A percentile compares a stretch with the other conserved stretches of the same genome.
phyloP scores from a whole-genome alignment of 2,797 vertebrate species.

The Phrynocephalus guinanensis region DNA sequence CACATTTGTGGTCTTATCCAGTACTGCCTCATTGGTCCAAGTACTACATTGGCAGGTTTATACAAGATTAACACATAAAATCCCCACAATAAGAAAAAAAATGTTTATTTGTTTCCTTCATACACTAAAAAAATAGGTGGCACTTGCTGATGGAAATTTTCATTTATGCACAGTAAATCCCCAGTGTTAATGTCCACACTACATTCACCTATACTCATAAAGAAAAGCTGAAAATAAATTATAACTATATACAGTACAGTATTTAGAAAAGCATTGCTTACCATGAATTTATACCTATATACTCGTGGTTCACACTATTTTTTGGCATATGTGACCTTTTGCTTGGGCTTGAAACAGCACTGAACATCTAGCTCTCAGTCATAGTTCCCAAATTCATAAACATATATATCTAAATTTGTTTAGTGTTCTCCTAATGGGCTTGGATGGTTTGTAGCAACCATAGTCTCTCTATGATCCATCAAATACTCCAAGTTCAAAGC shows the following conservation, averaged over 20 bases:
- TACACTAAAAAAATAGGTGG: not conserved
- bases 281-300: constrained; percentile 2
- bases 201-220: not conserved
- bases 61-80: too few relatives aligned
- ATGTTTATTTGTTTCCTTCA: too few relatives aligned
- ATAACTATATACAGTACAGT: not conserved
- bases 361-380: constrained; percentile 10
- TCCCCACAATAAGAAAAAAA: too few relatives aligned
- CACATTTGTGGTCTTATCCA: not conserved
- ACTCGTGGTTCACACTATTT: not conserved
- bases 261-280: not conserved
- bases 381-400: not conserved
- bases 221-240: not conserved
- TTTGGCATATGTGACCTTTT: not conserved
- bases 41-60: too few relatives aligned
- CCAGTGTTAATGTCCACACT: not conserved
- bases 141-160: not conserved
- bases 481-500: constrained; percentile 31
- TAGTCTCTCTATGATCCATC: constrained; percentile 12
- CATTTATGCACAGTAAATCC: not conserved
- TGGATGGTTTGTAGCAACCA: constrained; percentile 22
- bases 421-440: constrained; percentile 9
- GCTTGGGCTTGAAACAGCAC: not conserved
- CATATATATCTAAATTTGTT: not conserved
- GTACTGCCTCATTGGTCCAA: too few relatives aligned